Evolutionary conservation across 2,113 vertebrate genomes (phyloP).

Genomic region (Protomyctophum bolini): DNA sequence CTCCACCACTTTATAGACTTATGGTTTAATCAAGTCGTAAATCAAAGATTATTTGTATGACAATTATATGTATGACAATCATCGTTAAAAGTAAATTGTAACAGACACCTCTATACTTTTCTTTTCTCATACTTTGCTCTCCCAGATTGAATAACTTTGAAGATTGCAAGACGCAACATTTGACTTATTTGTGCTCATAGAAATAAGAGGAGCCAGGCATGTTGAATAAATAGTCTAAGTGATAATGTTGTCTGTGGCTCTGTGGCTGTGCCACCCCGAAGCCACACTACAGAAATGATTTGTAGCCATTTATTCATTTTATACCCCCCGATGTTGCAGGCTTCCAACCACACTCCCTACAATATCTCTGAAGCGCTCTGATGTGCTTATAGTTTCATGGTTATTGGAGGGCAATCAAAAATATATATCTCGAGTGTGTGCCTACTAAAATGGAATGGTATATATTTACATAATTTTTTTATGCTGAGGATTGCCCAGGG

Average conservation of each 20-base stretch:
- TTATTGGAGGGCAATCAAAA: conserved; percentile 42
- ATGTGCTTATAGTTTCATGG: conserved; percentile 32
- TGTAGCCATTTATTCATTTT: conserved; percentile 68
- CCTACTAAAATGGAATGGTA: conserved; percentile 34
- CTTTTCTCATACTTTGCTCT: conserved; percentile 9
- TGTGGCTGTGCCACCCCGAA: conserved; percentile 54
- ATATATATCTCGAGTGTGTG: conserved; percentile 30
- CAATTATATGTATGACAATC: too few relatives aligned
- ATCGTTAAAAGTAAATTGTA: too few relatives aligned
- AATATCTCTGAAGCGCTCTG: conserved; percentile 40
- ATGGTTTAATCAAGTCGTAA: too few relatives aligned
- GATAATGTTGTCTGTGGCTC: conserved; percentile 61
- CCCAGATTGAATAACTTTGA: conserved; percentile 61
- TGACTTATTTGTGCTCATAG: conserved; percentile 65
- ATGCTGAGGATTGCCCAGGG: not conserved
- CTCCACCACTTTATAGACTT: too few relatives aligned
- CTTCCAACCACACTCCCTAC: conserved; percentile 19
- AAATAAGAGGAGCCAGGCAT: conserved; percentile 40
- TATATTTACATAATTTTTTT: conserved; percentile 48
- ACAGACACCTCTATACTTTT: too few relatives aligned
- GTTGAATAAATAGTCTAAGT: conserved; percentile 56
- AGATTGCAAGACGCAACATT: conserved; percentile 48
- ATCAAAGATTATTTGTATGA: too few relatives aligned
- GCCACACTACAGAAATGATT: conserved; percentile 59
- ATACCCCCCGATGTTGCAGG: conserved; percentile 31